Base-by-base conservation (phyloP, 2,113 vertebrate genomes). In the Rhineura floridana region DNA sequence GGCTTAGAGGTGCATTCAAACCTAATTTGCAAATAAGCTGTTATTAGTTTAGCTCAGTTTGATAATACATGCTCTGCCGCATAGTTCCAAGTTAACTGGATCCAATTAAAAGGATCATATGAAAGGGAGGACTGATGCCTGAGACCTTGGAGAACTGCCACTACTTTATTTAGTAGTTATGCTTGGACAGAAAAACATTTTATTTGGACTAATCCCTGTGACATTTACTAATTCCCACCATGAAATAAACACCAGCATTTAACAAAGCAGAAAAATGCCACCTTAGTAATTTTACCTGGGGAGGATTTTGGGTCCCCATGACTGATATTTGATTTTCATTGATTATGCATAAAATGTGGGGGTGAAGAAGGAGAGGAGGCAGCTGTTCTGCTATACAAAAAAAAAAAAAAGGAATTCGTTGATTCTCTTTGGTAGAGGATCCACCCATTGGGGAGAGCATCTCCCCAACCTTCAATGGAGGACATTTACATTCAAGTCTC, bases 401-500 rank as follows among this genome's bases (percentile, higher is more conserved):
- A 39, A 30, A 72, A 62, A 33, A 73, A 87, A 39, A 30, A 72
- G 3, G 28, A 46, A 72, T 13, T 33, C 48, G 36, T 81, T 72
- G 33, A 36, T 81, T 81, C 21, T 39, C 52, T 75, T 72, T 75
- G 42, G 55, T 48, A 48, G 69, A 48, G 52, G 12, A 46, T 73
- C 69, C 28, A 46, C 52, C 52, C n/a, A 52, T 6, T 79, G 52
- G 48, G 63, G 63, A 73, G 42, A 85, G 28, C 33, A 39, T 48
- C 12, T 69, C 76, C 86, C 28, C 80, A 25, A 12, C 72, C 36
- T 70, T 39, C 46, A 75, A 17, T 50, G 23, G 79, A 82, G 36
- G 55, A 30, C 63, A 88, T 88, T 88, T 75, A 65, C 44, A 88
- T 82, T 88, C 86, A 76, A 6, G 86, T 88, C 86, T 88, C 80